Evolutionary conservation across 2,888 invertebrate genomes (phyloP).

Genomic region (Rhogogaster chlorosoma): DNA sequence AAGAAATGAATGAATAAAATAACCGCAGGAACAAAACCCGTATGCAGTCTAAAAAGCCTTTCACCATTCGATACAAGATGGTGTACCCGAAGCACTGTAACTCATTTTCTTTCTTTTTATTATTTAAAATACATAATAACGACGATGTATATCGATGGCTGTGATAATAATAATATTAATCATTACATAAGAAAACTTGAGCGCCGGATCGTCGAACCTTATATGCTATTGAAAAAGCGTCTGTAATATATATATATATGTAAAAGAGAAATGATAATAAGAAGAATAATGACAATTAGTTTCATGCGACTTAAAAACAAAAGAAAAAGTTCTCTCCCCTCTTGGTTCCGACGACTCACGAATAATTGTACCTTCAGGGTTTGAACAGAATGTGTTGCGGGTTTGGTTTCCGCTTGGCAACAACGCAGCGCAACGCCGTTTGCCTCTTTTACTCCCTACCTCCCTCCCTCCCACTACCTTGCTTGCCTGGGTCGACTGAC

Average conservation of each 20-base stretch:
- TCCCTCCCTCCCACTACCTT: constrained; percentile 47
- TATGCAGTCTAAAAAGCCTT: constrained; percentile 15
- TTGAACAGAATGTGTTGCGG: constrained; percentile 14
- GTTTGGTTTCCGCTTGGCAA: constrained; percentile 74
- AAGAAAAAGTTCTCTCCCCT: neutral
- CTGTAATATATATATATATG: neutral
- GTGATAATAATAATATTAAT: neutral
- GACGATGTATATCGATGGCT: neutral
- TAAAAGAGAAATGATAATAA: neutral
- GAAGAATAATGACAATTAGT: neutral
- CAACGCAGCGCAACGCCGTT: constrained; percentile 64
- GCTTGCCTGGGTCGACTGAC: constrained; percentile 60
- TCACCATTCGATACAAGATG: constrained; percentile 34
- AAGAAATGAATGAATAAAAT: neutral
- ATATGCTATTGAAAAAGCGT: neutral
- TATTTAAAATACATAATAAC: neutral
- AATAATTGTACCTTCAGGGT: neutral
- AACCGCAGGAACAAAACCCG: neutral
- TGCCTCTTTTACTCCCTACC: constrained; percentile 47
- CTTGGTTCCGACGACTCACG: neutral
- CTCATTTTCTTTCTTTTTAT: neutral
- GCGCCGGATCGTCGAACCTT: neutral
- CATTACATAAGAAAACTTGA: neutral
- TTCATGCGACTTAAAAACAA: neutral
- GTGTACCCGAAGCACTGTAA: neutral